phyloP scores from a whole-genome alignment of 2,797 vertebrate species.

The Chaunax sp. region DNA sequence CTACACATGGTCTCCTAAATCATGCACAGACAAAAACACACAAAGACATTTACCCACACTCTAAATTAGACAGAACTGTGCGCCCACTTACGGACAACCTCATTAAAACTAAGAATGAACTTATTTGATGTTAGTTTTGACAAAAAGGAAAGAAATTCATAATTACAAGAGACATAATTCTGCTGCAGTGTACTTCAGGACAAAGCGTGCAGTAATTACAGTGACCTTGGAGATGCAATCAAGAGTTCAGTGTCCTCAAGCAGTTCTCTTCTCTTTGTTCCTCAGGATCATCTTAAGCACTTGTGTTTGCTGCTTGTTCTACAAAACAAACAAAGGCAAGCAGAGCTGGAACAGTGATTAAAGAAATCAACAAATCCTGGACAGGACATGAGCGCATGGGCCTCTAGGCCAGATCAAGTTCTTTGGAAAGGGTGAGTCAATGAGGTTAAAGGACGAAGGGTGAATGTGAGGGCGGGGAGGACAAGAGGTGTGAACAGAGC shows the following conservation, averaged over 20 bases:
- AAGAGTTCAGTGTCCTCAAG: constrained; percentile 72
- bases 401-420: constrained; percentile 80
- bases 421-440: constrained; percentile 84
- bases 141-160: constrained; percentile 21
- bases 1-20: constrained; percentile 50
- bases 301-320: constrained; percentile 77
- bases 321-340: constrained; percentile 82
- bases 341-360: constrained; percentile 82
- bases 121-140: constrained; percentile 17
- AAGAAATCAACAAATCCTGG: constrained; percentile 85
- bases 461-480: constrained; percentile 43
- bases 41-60: constrained; percentile 24
- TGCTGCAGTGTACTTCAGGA: constrained; percentile 55
- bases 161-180: constrained; percentile 55
- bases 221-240: constrained; percentile 76
- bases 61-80: constrained; percentile 24
- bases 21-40: constrained; percentile 43
- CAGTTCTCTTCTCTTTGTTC: constrained; percentile 70
- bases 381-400: constrained; percentile 84
- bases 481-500: constrained; percentile 82
- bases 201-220: constrained; percentile 68
- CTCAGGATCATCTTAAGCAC: constrained; percentile 65
- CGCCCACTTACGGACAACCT: constrained; percentile 16
- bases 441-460: constrained; percentile 61
- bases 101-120: constrained; percentile 28